Percentiles rank a stretch among this genome's conserved stretches.
Conservation (phyloP, 1,140 invertebrate species). For the Phenacoccus solenopsis region DNA sequence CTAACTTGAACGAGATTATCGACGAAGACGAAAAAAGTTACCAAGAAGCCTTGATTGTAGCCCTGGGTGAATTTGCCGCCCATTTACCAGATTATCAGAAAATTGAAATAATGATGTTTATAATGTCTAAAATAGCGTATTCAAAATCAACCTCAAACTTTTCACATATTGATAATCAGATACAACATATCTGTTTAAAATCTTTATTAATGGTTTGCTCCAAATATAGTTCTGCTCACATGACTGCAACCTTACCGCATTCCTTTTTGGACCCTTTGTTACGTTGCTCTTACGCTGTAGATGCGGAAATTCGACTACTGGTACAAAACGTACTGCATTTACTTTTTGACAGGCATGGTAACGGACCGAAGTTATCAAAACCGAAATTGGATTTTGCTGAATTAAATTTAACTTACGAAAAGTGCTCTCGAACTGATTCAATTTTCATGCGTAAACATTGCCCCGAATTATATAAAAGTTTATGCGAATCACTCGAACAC, state of each 20-base stretch:
- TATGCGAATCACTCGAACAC: constrained; percentile 57
- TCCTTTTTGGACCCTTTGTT: constrained; percentile 86
- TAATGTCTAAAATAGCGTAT: constrained; percentile 66
- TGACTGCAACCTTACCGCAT: constrained; percentile 86
- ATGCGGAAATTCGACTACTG: constrained; percentile 71
- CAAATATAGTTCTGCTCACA: constrained; percentile 86
- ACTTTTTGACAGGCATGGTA: constrained; percentile 83
- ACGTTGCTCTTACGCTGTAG: constrained; percentile 68
- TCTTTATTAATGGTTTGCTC: constrained; percentile 86
- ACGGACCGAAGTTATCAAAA: constrained; percentile 58
- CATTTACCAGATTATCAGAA: constrained; percentile 98
- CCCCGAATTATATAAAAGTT: constrained; percentile 62
- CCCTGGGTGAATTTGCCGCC: constrained; percentile 94
- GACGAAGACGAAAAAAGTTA: constrained; percentile 60
- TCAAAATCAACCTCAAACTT: constrained; percentile 32
- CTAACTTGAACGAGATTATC: constrained; percentile 31
- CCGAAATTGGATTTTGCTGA: constrained; percentile 63
- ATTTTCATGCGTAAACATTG: constrained; percentile 93
- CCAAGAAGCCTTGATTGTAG: constrained; percentile 92
- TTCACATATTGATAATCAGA: constrained; percentile 39
- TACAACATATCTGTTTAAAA: constrained; percentile 88
- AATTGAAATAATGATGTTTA: constrained; percentile 99
- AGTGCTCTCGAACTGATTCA: constrained; percentile 80
- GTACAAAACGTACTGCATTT: constrained; percentile 94
- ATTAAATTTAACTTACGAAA: constrained; percentile 60